Conservation (phyloP, 2,888 invertebrate species). For the Horisme vitalbata region DNA sequence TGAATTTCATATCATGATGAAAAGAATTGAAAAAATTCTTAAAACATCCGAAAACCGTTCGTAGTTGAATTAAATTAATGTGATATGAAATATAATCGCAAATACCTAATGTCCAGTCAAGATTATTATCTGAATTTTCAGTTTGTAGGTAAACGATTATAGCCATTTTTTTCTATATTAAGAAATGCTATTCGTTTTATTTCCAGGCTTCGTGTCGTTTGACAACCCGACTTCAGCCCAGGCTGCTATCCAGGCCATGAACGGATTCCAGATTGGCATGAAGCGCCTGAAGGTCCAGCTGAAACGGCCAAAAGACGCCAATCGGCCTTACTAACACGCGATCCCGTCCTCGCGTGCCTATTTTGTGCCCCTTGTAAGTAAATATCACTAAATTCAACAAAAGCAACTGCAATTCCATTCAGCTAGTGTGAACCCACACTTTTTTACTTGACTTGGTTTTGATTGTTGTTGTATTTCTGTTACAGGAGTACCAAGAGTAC, state of each 20-base stretch:
- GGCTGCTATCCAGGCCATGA: constrained; percentile 99
- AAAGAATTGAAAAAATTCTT: too few species aligned
- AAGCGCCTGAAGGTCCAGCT: constrained; percentile 99
- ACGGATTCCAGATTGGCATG: constrained; percentile 99
- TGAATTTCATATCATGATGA: too few species aligned
- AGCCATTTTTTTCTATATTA: not conserved
- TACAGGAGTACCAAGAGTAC: constrained; percentile 19
- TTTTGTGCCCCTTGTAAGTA: constrained; percentile 56
- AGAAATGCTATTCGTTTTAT: constrained; percentile 3
- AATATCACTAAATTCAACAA: not conserved
- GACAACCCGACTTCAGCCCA: constrained; percentile 99
- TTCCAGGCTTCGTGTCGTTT: constrained; percentile 98
- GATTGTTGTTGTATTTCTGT: not conserved
- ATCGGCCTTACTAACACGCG: constrained; percentile 96
- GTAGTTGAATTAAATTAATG: too few species aligned
- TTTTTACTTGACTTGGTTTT: not conserved
- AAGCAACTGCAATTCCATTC: too few species aligned
- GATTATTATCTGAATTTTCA: too few species aligned
- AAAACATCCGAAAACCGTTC: too few species aligned
- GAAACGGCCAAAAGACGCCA: constrained; percentile 99
- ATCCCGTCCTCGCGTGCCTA: constrained; percentile 81
- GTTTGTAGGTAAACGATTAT: too few species aligned
- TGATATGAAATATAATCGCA: too few species aligned
- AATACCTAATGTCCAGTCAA: too few species aligned
- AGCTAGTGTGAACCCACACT: too few species aligned